Base-by-base conservation (phyloP, 2,113 vertebrate species). In the Microtus pennsylvanicus region DNA sequence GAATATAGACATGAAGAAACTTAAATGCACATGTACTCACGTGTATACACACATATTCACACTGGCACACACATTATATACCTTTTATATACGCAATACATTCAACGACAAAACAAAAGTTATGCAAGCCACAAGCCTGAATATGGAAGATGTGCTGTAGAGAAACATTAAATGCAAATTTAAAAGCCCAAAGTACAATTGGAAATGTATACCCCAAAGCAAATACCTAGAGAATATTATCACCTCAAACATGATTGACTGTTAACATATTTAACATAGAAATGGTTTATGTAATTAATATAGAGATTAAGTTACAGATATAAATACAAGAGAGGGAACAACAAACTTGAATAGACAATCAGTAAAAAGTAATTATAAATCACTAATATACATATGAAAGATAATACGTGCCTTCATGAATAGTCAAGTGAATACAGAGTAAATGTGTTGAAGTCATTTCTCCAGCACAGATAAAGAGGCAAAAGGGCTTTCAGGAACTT, bases 91-190 rank as follows among this genome's bases (percentile, higher is more conserved):
- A 45, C 2, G 5, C 4, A 30, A 61, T 35, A 42, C 28, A 30
- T 28, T 42, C 14, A 63, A 42, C 9, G 6, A 58, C 50, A 50
- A 19, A 67, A 83, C 69, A 92, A 89, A 94, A 6, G 55, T 58
- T 89, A 74, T 61, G 55, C 55, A 93, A 90, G 10, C 89, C 14
- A 72, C 55, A 95, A 87, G 10, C 89, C 14, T 38, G 11, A 52
- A 89, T 0, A 69, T 61, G 33, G 24, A 50, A 3, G 16, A 86
- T 78, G 0, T 12, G 58, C 72, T n/a, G 2, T 19, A 83, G 69
- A 35, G 26, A 89, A 93, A 82, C 22, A 90, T n/a, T 65, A 67
- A 86, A 96, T 76, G 26, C n/a, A 81, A 90, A 76, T 70, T 89
- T 76, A 52, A 94, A 90, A 81, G 21, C 47, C 80, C 3, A 85